phyloP scores from a whole-genome alignment of 2,888 invertebrate species.

The Macroteleia sp. region DNA sequence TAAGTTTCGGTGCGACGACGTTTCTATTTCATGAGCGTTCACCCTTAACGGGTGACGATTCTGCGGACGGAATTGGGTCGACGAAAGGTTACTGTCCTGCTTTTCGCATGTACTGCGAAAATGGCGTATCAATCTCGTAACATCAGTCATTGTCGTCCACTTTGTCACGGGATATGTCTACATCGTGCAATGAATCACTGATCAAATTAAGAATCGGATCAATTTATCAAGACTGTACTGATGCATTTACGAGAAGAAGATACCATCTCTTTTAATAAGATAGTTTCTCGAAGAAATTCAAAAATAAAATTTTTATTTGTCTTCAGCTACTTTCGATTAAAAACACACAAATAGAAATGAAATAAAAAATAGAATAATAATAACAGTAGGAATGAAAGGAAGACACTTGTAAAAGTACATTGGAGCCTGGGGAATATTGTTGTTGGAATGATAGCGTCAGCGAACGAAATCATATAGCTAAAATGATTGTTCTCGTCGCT shows the following conservation, averaged over 20 bases:
- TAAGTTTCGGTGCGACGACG: slow-evolving; percentile 28
- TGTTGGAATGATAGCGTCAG: slow-evolving; percentile 17
- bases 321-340: no score
- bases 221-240: slow-evolving; percentile 25
- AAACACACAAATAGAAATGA: no score
- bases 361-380: background rate
- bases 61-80: slow-evolving; percentile 67
- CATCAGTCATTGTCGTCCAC: slow-evolving; percentile 40
- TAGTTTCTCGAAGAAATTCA: no score
- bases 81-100: slow-evolving; percentile 70
- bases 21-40: slow-evolving; percentile 57
- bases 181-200: slow-evolving; percentile 35
- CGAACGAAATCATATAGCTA: slow-evolving; percentile 8
- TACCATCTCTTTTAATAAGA: no score
- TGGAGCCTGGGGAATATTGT: background rate
- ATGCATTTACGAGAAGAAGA: slow-evolving; percentile 13
- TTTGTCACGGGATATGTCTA: slow-evolving; percentile 14
- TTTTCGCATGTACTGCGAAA: slow-evolving; percentile 47
- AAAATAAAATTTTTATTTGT: no score
- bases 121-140: slow-evolving; percentile 38
- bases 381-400: background rate
- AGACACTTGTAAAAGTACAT: slow-evolving; percentile 9
- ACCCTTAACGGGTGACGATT: slow-evolving; percentile 61
- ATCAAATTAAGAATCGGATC: slow-evolving; percentile 45
- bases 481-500: slow-evolving; percentile 40